Evolutionary conservation across 1,140 invertebrate genomes (phyloP).

Genomic region (Tribolium castaneum): DNA sequence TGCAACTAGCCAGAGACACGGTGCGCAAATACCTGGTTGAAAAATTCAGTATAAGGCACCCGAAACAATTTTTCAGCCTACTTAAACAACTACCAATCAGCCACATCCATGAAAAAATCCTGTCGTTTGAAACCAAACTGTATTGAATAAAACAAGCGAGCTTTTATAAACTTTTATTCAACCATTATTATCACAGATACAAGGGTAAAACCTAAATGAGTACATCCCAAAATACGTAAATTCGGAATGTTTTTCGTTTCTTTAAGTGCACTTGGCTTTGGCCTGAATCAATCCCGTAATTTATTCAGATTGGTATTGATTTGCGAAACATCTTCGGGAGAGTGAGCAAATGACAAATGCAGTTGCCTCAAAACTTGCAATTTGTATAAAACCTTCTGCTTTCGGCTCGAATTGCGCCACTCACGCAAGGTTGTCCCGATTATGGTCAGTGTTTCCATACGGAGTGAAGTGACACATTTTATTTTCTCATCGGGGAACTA

Average conservation of each 20-base stretch:
- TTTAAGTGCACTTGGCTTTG: conserved; percentile 8
- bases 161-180: background rate
- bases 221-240: conserved; percentile 1
- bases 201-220: background rate
- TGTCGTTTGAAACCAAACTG: background rate
- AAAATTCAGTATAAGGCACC: background rate
- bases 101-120: background rate
- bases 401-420: conserved; percentile 54
- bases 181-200: conserved; percentile 13
- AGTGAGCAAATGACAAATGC: conserved; percentile 56
- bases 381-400: conserved; percentile 50
- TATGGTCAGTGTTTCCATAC: conserved; percentile 52
- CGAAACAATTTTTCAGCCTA: background rate
- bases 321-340: conserved; percentile 33
- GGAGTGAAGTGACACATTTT: conserved; percentile 50
- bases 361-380: conserved; percentile 53
- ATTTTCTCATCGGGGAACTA: conserved; percentile 51
- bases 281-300: conserved; percentile 11
- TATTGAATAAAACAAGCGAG: background rate
- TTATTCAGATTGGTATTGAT: conserved; percentile 51
- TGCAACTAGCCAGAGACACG: background rate
- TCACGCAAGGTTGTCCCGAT: conserved; percentile 53
- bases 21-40: background rate
- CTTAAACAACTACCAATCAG: background rate
- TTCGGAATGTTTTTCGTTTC: conserved; percentile 7